phyloP scores from a whole-genome alignment of 2,113 vertebrate species.

The Leptobrachium leishanense region DNA sequence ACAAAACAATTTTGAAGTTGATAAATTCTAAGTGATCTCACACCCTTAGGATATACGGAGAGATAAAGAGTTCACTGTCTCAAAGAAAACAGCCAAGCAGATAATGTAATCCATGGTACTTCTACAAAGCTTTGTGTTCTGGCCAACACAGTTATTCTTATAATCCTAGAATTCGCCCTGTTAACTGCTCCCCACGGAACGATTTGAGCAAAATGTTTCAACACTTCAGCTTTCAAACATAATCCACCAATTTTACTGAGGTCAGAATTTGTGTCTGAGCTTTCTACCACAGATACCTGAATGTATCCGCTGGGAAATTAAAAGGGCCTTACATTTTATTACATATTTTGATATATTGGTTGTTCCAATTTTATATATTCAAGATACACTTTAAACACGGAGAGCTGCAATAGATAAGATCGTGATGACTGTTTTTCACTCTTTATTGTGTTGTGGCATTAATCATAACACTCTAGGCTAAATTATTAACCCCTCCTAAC shows the following conservation, averaged over 20 bases:
- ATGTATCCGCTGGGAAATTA: constrained; percentile 43
- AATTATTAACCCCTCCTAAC: too few species aligned
- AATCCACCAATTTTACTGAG: constrained; percentile 37
- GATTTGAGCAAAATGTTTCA: constrained; percentile 29
- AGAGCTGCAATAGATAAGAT: too few species aligned
- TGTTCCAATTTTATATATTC: constrained; percentile 3
- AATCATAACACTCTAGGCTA: too few species aligned
- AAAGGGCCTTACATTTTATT: constrained; percentile 29
- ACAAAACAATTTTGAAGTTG: too few species aligned
- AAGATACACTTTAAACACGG: background rate
- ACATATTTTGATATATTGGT: constrained; percentile 33
- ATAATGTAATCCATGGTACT: background rate
- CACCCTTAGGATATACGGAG: too few species aligned
- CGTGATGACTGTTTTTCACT: too few species aligned
- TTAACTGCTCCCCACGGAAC: constrained; percentile 32
- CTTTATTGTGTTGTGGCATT: too few species aligned
- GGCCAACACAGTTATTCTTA: constrained; percentile 4
- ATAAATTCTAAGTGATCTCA: too few species aligned
- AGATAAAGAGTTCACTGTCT: background rate
- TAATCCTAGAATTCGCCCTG: constrained; percentile 18
- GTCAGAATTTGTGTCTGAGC: constrained; percentile 24
- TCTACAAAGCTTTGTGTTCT: constrained; percentile 1
- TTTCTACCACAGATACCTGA: constrained; percentile 13
- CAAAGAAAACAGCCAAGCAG: background rate
- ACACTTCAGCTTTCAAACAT: constrained; percentile 21